These are phyloP conservation scores for Pterobdella sp. DNA, from an alignment of 2,888 invertebrate species.

Conservation along the genomic window DNA sequence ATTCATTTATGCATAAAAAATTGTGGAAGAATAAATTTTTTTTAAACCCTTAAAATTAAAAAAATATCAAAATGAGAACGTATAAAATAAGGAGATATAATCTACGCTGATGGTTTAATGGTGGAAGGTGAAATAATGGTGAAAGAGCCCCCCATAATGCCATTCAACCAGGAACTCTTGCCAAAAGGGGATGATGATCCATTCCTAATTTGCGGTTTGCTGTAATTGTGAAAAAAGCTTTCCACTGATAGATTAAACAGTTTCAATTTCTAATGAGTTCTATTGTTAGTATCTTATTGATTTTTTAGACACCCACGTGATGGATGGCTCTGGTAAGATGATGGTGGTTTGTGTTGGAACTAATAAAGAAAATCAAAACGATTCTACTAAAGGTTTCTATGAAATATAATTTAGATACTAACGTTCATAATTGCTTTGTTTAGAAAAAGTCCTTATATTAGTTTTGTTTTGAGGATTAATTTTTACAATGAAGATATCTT, in stretches of 20 bases:
- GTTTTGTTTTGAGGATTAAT: background rate
- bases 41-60: no score
- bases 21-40: no score
- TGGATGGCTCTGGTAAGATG: constrained; percentile 24
- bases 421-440: background rate
- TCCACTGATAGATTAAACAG: background rate
- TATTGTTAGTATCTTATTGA: background rate
- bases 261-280: background rate
- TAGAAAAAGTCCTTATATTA: background rate
- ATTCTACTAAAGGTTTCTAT: background rate
- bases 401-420: background rate
- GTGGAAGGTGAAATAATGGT: background rate
- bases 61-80: no score
- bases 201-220: background rate
- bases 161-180: constrained; percentile 10
- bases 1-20: no score
- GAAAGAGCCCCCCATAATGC: constrained; percentile 6
- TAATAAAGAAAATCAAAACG: background rate
- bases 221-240: background rate
- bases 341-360: constrained; percentile 20
- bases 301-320: background rate
- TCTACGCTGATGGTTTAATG: constrained; percentile 21
- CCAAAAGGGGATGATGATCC: background rate
- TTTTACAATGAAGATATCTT: background rate
- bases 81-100: constrained; percentile 9